Base-by-base conservation (phyloP, 2,797 vertebrate species). In the Falco columbarius region DNA sequence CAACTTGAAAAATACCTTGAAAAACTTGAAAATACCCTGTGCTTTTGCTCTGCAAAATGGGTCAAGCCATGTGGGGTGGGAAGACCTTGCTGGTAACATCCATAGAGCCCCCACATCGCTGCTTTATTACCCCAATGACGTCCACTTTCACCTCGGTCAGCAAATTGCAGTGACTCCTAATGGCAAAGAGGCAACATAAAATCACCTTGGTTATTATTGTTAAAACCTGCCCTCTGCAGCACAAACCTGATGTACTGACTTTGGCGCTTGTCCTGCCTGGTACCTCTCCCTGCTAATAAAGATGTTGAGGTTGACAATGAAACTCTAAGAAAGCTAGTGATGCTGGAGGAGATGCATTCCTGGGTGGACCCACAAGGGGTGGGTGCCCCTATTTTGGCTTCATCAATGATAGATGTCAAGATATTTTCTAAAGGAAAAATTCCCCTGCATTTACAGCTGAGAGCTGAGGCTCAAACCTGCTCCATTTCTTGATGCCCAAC, bases 11-110 rank as follows among this genome's bases (percentile, higher is more conserved):
- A 76, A 52, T 15, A 30, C 42, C 52, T 80, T 84, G 46, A 34
- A 68, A 86, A 65, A 13, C 27, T 68, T 23, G 30, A 30, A 32
- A 29, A 14, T 1, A 6, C 13, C 29, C 11, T 2, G 10, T 5
- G 4, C 42, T 65, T 85, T 66, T 63, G 26, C 66, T 40, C 71
- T 76, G 81, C 27, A 42, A 59, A 85, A 44, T 1, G 62, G 59
- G 67, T 62, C 7, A 21, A 20, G 46, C 40, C 19, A 1, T 0
- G 0, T 0, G 49, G 81, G 47, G 47, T 0, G 2, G 80, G 63
- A 42, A 23, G 16, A 42, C 4, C 59, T 58, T 73, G 61, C 65
- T 52, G 81, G 62, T 29, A 34, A 3, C 27, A 14, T 17, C 76
- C 27, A 0, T 0, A 7, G 61, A 30, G 21, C 24, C 23, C 47